Evolutionary conservation across 2,797 vertebrate species (phyloP).

Genomic region (Mareca strepera): DNA sequence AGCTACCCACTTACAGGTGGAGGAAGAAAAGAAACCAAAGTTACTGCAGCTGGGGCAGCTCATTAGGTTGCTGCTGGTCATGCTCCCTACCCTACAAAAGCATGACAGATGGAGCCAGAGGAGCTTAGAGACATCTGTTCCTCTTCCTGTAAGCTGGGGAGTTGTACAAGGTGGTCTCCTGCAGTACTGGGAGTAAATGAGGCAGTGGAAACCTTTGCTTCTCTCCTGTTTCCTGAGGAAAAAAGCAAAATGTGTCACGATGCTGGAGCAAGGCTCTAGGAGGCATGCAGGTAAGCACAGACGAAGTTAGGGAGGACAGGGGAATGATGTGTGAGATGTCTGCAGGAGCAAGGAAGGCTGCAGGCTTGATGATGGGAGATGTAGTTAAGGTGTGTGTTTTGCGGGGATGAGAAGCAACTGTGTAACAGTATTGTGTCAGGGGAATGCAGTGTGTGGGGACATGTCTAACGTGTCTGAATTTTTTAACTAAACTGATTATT

Average conservation of each 20-base stretch:
- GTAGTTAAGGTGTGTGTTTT: neutral
- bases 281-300: neutral
- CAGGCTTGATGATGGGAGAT: neutral
- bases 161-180: accelerated
- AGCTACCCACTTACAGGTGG: neutral
- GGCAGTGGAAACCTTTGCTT: accelerated
- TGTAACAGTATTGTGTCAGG: neutral
- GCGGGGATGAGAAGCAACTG: neutral
- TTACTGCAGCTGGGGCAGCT: neutral
- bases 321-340: neutral
- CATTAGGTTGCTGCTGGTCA: neutral
- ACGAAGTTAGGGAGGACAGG: neutral
- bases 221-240: neutral
- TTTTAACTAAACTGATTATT: neutral
- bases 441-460: neutral
- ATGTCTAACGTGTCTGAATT: neutral
- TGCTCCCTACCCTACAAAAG: neutral
- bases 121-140: accelerated
- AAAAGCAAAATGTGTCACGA: accelerated
- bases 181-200: neutral
- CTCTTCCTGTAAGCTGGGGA: neutral
- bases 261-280: neutral
- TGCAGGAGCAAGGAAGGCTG: neutral
- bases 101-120: neutral
- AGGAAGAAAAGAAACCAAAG: neutral